These are phyloP conservation scores for Lasiurus borealis DNA, from an alignment of 2,113 vertebrate species.

Conservation along the genomic window DNA sequence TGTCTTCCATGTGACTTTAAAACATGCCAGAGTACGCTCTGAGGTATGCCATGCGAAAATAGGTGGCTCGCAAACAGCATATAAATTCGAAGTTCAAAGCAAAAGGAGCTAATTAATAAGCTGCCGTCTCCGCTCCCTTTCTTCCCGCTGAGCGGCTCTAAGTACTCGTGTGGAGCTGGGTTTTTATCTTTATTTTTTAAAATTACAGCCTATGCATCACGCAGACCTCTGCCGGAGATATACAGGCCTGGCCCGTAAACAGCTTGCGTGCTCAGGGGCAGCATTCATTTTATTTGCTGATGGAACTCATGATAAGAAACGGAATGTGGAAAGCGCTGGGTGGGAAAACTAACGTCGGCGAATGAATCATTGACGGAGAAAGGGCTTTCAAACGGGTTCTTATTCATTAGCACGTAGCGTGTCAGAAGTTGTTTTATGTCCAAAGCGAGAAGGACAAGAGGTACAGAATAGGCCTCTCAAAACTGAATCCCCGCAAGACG, in stretches of 20 bases:
- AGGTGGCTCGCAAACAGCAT: constrained; percentile 36
- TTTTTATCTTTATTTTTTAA: constrained; percentile 79
- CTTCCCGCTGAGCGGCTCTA: constrained; percentile 77
- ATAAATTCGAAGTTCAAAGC: constrained; percentile 66
- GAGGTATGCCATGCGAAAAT: constrained; percentile 61
- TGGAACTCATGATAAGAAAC: constrained; percentile 80
- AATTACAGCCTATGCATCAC: constrained; percentile 68
- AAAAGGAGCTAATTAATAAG: constrained; percentile 78
- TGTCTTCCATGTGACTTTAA: constrained; percentile 63
- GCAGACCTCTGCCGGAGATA: constrained; percentile 77
- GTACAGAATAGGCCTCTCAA: constrained; percentile 62
- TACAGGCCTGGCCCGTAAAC: constrained; percentile 78
- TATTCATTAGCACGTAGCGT: constrained; percentile 79
- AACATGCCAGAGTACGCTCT: constrained; percentile 57
- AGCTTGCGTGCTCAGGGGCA: constrained; percentile 80
- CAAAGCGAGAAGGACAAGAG: constrained; percentile 72
- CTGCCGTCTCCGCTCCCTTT: constrained; percentile 61
- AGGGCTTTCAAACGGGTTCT: constrained; percentile 65
- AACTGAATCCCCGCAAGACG: constrained; percentile 67
- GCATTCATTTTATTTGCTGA: constrained; percentile 79
- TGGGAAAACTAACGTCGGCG: constrained; percentile 68
- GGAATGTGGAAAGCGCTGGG: constrained; percentile 80
- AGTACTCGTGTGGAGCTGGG: constrained; percentile 70
- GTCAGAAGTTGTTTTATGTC: constrained; percentile 76
- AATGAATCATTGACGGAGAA: constrained; percentile 78